phyloP scores from a whole-genome alignment of 2,888 invertebrate species.

The Julus scandinavius region DNA sequence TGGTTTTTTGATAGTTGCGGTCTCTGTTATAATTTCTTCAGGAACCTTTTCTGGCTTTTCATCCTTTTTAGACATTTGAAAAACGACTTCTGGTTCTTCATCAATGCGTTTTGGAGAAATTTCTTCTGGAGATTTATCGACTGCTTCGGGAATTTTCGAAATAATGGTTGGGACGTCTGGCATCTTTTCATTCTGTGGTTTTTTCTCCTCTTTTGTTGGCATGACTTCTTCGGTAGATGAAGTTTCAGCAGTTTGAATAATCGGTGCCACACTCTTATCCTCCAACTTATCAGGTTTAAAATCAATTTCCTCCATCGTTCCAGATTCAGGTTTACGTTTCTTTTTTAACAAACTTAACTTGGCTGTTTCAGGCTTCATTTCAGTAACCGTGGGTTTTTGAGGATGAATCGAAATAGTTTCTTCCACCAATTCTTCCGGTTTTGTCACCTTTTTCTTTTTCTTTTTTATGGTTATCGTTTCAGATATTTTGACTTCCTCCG shows the following conservation, averaged over 20 bases:
- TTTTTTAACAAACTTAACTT: neutral
- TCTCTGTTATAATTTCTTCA: conserved; percentile 67
- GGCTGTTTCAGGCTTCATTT: conserved; percentile 20
- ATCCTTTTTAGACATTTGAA: conserved; percentile 62
- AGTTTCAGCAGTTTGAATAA: neutral
- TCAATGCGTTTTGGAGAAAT: neutral
- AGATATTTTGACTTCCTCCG: conserved; percentile 15
- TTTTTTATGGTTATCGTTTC: conserved; percentile 47
- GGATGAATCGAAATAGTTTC: conserved; percentile 17
- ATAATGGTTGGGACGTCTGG: neutral
- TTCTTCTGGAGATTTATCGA: neutral
- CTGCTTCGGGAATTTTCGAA: neutral
- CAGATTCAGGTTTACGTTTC: neutral
- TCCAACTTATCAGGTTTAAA: neutral
- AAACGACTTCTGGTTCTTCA: conserved; percentile 28
- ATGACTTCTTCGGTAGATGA: conserved; percentile 13
- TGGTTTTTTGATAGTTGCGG: conserved; percentile 57
- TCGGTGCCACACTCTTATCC: neutral
- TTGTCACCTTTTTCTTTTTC: conserved; percentile 47
- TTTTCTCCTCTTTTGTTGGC: conserved; percentile 1
- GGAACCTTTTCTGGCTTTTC: conserved; percentile 65
- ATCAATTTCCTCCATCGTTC: conserved; percentile 18
- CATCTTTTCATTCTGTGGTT: neutral
- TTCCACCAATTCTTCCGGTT: conserved; percentile 53
- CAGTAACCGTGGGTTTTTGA: conserved; percentile 17